A percentile compares a stretch with the other conserved stretches of the same genome.
Conservation (phyloP, 2,888 invertebrate species). For the Cepaea hortensis region DNA sequence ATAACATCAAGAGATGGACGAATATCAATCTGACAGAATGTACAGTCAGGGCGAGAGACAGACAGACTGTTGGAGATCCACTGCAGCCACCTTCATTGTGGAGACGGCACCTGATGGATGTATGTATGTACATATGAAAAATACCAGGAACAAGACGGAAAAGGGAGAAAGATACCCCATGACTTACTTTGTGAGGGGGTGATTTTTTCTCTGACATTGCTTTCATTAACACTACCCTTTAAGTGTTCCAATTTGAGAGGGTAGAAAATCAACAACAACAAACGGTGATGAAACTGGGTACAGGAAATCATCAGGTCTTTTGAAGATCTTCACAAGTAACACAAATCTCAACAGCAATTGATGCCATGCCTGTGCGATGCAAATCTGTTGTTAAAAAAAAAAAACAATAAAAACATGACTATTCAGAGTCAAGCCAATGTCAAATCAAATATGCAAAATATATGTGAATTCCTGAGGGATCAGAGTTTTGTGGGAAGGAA, state of each 20-base stretch:
- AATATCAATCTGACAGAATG: too few species aligned
- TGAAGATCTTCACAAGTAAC: slow-evolving; percentile 16
- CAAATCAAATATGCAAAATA: background rate
- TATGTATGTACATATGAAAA: too few species aligned
- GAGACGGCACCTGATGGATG: too few species aligned
- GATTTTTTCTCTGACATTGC: slow-evolving; percentile 73
- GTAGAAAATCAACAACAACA: slow-evolving; percentile 42
- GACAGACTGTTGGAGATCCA: too few species aligned
- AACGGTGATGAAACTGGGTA: background rate
- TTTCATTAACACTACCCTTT: slow-evolving; percentile 42
- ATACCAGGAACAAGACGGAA: too few species aligned
- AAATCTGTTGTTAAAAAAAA: background rate
- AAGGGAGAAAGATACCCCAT: background rate
- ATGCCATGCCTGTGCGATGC: slow-evolving; percentile 16
- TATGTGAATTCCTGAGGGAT: too few species aligned
- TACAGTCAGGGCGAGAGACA: too few species aligned
- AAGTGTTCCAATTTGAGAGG: slow-evolving; percentile 27
- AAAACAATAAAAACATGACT: background rate
- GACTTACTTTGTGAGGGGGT: slow-evolving; percentile 54
- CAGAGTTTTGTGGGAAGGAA: too few species aligned
- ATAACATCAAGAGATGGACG: too few species aligned
- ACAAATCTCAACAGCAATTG: slow-evolving; percentile 15
- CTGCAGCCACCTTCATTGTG: too few species aligned
- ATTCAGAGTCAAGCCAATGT: background rate
- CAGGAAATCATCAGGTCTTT: slow-evolving; percentile 43